phyloP scores from a whole-genome alignment of 1,140 invertebrate genomes.

The Littorina saxatilis region DNA sequence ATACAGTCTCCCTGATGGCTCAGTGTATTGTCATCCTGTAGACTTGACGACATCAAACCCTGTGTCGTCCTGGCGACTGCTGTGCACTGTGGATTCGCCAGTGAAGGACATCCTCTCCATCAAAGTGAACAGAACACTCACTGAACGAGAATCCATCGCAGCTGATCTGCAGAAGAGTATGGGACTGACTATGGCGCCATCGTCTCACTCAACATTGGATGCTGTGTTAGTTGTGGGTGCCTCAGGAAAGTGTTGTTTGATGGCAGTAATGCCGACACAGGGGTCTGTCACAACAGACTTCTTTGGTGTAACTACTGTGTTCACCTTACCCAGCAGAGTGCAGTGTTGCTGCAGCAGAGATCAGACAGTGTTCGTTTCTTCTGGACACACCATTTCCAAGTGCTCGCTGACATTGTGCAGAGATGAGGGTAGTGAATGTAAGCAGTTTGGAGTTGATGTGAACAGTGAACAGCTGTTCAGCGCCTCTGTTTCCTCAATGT shows the following conservation, averaged over 20 bases:
- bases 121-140: not conserved
- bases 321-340: not conserved
- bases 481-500: conserved; percentile 1
- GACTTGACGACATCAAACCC: not conserved
- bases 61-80: not conserved
- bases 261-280: not conserved
- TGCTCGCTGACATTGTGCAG: not conserved
- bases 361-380: not conserved
- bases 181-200: not conserved
- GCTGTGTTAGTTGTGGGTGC: not conserved
- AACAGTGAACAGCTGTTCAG: not conserved
- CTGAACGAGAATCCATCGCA: not conserved
- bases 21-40: not conserved
- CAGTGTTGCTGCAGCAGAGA: not conserved
- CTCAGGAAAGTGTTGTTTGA: not conserved
- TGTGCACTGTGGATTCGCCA: not conserved
- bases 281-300: not conserved
- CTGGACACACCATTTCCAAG: not conserved
- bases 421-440: not conserved
- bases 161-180: not conserved
- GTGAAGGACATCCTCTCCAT: not conserved
- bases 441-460: not conserved
- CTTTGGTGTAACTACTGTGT: not conserved
- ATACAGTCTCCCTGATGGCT: not conserved
- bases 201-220: not conserved